Percentiles rank a stretch among this genome's conserved stretches.
Conservation (phyloP, 2,113 vertebrate species). For the Siphamia tubifer region DNA sequence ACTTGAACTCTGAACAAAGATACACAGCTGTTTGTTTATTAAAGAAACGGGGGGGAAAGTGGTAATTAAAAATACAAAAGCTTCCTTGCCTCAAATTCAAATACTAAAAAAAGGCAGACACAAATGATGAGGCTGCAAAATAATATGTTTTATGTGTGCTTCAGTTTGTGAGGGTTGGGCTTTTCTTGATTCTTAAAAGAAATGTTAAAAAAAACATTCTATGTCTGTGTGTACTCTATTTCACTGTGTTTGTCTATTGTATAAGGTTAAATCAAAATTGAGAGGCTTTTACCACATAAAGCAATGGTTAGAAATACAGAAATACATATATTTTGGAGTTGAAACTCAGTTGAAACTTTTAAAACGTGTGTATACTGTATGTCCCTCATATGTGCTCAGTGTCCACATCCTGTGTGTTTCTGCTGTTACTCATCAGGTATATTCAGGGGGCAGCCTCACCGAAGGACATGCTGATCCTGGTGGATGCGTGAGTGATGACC, state of each 20-base stretch:
- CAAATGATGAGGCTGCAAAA: neutral
- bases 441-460: slow-evolving; percentile 97
- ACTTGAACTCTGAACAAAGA: neutral
- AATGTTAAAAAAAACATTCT: neutral
- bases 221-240: neutral
- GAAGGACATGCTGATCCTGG: slow-evolving; percentile 98
- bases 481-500: slow-evolving; percentile 90
- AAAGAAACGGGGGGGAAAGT: slow-evolving; percentile 2
- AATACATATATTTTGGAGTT: too few relatives aligned
- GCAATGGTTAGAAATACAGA: too few relatives aligned
- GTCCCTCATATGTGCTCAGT: slow-evolving; percentile 6
- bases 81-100: slow-evolving; percentile 2
- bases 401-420: slow-evolving; percentile 1
- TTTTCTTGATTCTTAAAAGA: neutral
- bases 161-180: neutral
- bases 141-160: neutral
- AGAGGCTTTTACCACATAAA: too few relatives aligned
- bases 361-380: too few relatives aligned
- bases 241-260: neutral
- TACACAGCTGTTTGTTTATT: slow-evolving; percentile 13
- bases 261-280: too few relatives aligned
- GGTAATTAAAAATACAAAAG: slow-evolving; percentile 6
- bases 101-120: neutral
- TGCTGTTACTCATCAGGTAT: slow-evolving; percentile 84
- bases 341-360: too few relatives aligned